Evolutionary conservation across 2,888 invertebrate species (phyloP), one percentile per base, ranked within the genome.

Genomic region (Eucera pruinosa): DNA sequence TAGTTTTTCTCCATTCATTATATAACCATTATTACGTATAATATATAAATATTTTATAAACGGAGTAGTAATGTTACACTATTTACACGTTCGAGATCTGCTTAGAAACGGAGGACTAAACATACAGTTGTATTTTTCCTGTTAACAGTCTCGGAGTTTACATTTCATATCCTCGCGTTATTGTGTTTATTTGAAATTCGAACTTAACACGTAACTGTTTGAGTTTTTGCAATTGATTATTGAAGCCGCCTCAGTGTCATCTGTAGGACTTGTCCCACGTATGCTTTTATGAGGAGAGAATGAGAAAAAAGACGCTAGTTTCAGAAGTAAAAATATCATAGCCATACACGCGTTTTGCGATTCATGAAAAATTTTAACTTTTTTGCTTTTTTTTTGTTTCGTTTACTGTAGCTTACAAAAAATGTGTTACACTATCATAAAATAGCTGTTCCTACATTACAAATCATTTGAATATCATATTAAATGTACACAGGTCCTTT

Each of bases 21-120:
- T 45, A 47, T 70, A 47, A 55, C 11, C 45, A 47, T 57, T 36
- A 55, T 45, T 67, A 81, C 82, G 73, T 85, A 84, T 83, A 86
- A 85, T 87, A 89, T 89, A 88, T 89, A 89, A 86, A 88, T 88
- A 88, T 87, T 82, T 86, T 85, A 88, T 86, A 85, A 85, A 86
- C 78, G 85, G 73, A 83, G 83, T 84, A 85, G 67, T 86, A 90
- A 87, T 87, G 84, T 89, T 91, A 91, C 91, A 91, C 86, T 91
- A 91, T 91, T 82, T 91, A 91, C 91, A 91, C 78, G 80, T 83
- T 87, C 77, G 69, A 83, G 88, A 84, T 87, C 80, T 88, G 86
- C 81, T 83, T 83, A 83, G 13, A 39, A 2, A 64, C 73, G 76
- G 81, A 75, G 68, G 86, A 83, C 77, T 60, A 82, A 81, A 52